Base-by-base conservation (phyloP, 2,888 invertebrate genomes). In the Halocaridina rubra region DNA sequence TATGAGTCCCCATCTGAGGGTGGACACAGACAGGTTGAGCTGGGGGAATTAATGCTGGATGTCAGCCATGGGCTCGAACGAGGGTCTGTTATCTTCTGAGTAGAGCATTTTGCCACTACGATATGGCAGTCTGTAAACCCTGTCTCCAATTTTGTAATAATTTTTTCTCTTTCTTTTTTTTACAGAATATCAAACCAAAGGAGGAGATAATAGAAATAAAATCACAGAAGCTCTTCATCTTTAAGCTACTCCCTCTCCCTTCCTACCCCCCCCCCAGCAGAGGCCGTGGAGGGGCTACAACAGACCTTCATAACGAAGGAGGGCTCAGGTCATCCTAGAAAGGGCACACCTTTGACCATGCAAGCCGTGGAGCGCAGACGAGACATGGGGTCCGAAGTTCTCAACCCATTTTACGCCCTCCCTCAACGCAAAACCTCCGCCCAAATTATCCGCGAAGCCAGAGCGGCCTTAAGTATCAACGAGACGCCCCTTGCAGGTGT, bases 371-470 rank as follows among this genome's bases (percentile, higher is more conserved):
- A 77, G 24, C 27, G 78, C 7, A 33, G 81, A 13, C 59, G 59
- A 10, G 59, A 39, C 1, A 27, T 22, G 19, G 53, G 74, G 1
- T 24, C 24, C 57, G 67, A 67, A 57, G 30, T 71, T 33, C 69
- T 81, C 19, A 32, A 76, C 19, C 87, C 88, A 19, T 88, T 88
- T 77, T 88, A 87, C 81, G 80, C 93, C 1, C 89, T 90, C 57
- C 91, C 91, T 81, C 91, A 92, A 19, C 92, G 94, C 79, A 95
- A 95, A 91, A 95, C 95, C 1, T 95, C 95, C 57, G 94, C 95
- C 0, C 95, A 96, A 91, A 95, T 95, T 89, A 95, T 95, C 89
- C 95, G 94, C 90, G 95, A 95, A 91, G 95, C 95, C 0, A 92
- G 95, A 89, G 93, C 94, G 8, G 94, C 94, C 74, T 91, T 93